phyloP scores from a whole-genome alignment of 2,113 vertebrate species.

The Meles meles region DNA sequence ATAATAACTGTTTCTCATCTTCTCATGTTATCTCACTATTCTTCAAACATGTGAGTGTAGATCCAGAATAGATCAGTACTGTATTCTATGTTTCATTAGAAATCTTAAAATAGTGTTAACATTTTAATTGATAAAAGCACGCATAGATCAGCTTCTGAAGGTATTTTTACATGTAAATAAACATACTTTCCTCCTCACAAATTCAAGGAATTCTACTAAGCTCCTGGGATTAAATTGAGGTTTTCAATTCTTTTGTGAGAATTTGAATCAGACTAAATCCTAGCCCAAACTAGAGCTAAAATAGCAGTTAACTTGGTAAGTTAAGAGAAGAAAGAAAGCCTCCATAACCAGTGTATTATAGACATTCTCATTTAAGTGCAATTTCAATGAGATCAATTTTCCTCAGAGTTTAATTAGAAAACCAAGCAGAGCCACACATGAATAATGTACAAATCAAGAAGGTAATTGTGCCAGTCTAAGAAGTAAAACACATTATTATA shows the following conservation, averaged over 20 bases:
- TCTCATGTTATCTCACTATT: background rate
- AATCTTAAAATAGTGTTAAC: background rate
- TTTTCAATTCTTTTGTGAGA: background rate
- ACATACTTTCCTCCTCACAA: background rate
- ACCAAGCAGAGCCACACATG: background rate
- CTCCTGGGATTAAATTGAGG: background rate
- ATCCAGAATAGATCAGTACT: background rate
- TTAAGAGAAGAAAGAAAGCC: background rate
- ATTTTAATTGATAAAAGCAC: background rate
- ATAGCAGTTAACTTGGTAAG: background rate
- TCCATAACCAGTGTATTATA: background rate
- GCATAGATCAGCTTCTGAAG: background rate
- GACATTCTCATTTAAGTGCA: background rate
- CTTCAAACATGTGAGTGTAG: background rate
- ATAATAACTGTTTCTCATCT: background rate
- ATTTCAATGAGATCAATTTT: background rate
- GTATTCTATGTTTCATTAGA: background rate
- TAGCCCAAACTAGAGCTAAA: background rate
- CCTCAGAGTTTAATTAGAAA: background rate
- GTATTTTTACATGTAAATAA: background rate
- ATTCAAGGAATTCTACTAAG: background rate
- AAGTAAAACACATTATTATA: background rate
- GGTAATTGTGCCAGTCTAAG: background rate
- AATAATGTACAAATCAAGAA: background rate
- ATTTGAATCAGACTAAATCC: background rate